Evolutionary conservation across 2,113 vertebrate species (phyloP), one percentile per base, ranked within the genome.

Genomic region (Collichthys lucidus): DNA sequence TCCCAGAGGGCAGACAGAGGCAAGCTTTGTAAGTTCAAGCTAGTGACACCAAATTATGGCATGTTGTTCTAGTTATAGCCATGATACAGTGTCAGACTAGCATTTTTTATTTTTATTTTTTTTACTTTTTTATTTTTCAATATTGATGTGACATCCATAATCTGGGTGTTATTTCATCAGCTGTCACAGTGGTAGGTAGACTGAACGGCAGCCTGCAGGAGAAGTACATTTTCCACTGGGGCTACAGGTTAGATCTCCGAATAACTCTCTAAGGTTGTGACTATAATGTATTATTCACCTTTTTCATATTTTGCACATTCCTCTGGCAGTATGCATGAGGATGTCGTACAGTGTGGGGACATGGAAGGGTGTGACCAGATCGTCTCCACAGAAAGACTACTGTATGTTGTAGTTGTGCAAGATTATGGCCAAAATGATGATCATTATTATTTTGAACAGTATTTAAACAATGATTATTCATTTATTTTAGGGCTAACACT

Each of bases 161-260:
- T 79, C n/a, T 64, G 40, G n/a, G 22, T 77, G 35, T 56, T 47
- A 46, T 81, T 87, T 81, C 29, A 79, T 77, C 60, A 71, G 49
- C 61, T 62, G 78, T 76, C 78, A 42, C 50, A 40, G 35, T 22
- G 6, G 6, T 31, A 29, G 60, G 20, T 64, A 52, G n/a, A 53
- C 4, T 80, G 26, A 88, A 50, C 53, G 57, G 20, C 20, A 35
- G 52, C 50, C 26, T 35, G 55, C 24, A 61, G 40, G 9, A 52
- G 65, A 49, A 8, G 15, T 44, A 24, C 31, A 14, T 56, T 56
- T 26, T 35, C 50, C 56, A 29, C 6, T 0, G n/a, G 20, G 50
- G 47, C 29, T 56, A 11, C 40, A 68, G 70, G 29, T 35, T 53
- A 47, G 24, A 60, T 72, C 22, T 44, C 26, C 47, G 29, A 71